Percentiles rank a stretch among this genome's conserved stretches.
These are phyloP conservation scores for Leiothrix lutea DNA, from an alignment of 2,113 vertebrate species.

Conservation along the genomic window DNA sequence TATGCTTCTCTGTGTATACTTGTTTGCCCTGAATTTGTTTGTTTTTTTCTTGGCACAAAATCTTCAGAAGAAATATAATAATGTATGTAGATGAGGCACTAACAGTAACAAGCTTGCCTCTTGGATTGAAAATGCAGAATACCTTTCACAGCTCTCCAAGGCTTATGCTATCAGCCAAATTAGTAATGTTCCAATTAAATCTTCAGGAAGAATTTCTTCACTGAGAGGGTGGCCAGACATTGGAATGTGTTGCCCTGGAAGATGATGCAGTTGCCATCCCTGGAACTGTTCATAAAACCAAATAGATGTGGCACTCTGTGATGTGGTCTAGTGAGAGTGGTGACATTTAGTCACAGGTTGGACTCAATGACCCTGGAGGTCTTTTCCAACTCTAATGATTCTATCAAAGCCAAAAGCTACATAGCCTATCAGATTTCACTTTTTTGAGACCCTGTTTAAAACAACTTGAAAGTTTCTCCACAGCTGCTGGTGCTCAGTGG, in stretches of 20 bases:
- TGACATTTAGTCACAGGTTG: background rate
- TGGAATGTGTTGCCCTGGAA: background rate
- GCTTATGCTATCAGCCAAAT: background rate
- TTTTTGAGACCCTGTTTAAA: background rate
- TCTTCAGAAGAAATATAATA: background rate
- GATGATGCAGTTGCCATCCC: no score
- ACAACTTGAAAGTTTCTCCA: background rate
- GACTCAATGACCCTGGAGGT: background rate
- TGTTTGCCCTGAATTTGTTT: background rate
- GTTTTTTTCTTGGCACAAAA: background rate
- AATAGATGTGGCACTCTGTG: background rate
- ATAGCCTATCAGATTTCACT: background rate
- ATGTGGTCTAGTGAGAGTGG: background rate
- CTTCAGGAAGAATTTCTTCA: background rate
- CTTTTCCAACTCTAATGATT: background rate
- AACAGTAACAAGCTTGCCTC: background rate
- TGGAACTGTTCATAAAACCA: background rate
- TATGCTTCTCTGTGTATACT: background rate
- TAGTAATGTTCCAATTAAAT: background rate
- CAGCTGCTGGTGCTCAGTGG: background rate
- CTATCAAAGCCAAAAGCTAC: background rate
- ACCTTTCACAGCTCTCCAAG: background rate
- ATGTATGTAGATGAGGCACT: background rate
- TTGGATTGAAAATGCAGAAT: background rate
- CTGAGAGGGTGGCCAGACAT: background rate